Conservation (phyloP, 2,797 vertebrate genomes). For the Fringilla coelebs region DNA sequence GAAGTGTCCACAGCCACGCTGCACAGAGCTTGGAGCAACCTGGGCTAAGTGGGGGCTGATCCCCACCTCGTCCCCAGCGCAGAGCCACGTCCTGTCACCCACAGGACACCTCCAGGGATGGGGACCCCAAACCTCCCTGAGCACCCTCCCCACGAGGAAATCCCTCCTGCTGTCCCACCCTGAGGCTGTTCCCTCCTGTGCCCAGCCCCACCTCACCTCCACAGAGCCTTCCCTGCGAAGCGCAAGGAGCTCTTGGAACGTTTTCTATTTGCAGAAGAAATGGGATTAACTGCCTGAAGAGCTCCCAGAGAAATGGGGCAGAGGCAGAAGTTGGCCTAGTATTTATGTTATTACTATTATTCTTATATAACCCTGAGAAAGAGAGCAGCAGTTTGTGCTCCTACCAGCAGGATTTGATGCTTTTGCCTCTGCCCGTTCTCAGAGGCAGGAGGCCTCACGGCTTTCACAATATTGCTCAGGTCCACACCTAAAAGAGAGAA, state of each 20-base stretch:
- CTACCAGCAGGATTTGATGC: conserved; percentile 87
- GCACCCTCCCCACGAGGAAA: background rate
- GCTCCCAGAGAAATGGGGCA: background rate
- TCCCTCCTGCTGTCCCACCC: background rate
- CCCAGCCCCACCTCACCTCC: background rate
- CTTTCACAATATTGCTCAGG: conserved; percentile 89
- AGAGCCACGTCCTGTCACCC: background rate
- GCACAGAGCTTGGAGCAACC: background rate
- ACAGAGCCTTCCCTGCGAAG: background rate
- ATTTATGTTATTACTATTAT: background rate
- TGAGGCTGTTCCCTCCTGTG: background rate
- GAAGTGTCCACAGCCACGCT: rapidly evolving
- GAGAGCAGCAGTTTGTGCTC: background rate
- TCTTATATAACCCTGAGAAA: background rate
- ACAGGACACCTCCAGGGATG: background rate
- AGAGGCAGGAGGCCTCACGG: conserved; percentile 64
- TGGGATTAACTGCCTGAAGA: background rate
- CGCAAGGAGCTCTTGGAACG: background rate
- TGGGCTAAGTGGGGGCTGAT: rapidly evolving
- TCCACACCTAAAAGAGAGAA: conserved; percentile 84
- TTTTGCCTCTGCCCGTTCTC: conserved; percentile 77
- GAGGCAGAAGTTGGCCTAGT: background rate
- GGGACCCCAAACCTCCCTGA: background rate
- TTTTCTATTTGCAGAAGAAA: background rate
- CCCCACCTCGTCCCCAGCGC: background rate